Percentiles rank a stretch among this genome's conserved stretches.
These are phyloP conservation scores for Nebria ingens DNA, from an alignment of 1,140 invertebrate genomes.

Conservation along the genomic window DNA sequence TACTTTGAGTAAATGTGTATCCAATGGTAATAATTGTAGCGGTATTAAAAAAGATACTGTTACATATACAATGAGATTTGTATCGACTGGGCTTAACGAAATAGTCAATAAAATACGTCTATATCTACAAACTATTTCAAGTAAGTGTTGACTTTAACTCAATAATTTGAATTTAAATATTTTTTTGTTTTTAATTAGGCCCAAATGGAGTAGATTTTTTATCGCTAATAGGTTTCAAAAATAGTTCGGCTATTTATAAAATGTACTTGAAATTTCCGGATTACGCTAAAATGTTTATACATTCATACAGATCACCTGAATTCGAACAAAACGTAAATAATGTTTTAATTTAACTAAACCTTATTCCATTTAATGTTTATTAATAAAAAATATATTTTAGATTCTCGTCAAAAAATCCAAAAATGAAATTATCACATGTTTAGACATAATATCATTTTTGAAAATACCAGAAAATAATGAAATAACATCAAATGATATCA, in stretches of 20 bases:
- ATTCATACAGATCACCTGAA: not conserved
- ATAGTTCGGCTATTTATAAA: not conserved
- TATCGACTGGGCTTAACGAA: not conserved
- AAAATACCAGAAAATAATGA: conserved; percentile 1
- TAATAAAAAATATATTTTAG: no score
- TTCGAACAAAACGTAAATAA: not conserved
- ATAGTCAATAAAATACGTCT: not conserved
- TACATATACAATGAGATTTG: conserved; percentile 2
- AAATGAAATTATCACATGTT: no score
- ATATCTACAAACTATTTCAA: not conserved
- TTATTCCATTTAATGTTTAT: no score
- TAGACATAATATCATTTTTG: not conserved
- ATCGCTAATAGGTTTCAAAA: not conserved
- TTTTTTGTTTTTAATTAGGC: not conserved
- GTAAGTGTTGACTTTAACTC: not conserved
- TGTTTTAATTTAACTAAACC: not conserved
- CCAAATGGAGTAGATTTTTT: not conserved
- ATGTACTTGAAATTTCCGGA: not conserved
- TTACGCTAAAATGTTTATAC: not conserved
- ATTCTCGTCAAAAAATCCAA: no score
- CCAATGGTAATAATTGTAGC: not conserved
- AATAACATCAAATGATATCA: not conserved
- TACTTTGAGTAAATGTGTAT: not conserved
- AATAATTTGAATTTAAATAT: not conserved
- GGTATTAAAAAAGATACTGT: not conserved